Evolutionary conservation across 2,797 vertebrate genomes (phyloP).

Genomic region (Argentina silus): DNA sequence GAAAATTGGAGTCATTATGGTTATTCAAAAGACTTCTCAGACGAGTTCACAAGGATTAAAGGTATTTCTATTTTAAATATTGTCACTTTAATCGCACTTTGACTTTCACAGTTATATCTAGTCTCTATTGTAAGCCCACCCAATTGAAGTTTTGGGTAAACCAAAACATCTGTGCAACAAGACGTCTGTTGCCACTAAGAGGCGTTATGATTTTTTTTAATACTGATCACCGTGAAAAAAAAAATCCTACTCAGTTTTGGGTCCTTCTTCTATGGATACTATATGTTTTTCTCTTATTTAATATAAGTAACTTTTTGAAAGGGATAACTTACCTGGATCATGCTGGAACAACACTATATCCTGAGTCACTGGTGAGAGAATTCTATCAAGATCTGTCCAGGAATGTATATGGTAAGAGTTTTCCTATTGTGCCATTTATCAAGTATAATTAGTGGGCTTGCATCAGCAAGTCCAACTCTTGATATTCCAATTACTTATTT

Average conservation of each 20-base stretch:
- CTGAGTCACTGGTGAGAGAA: slow-evolving; percentile 83
- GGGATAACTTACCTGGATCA: slow-evolving; percentile 92
- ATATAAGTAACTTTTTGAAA: slow-evolving; percentile 56
- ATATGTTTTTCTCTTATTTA: too few species aligned
- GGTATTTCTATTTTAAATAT: slow-evolving; percentile 54
- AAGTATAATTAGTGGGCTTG: neutral
- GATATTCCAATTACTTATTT: too few species aligned
- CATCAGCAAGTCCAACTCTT: too few species aligned
- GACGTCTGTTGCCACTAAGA: too few species aligned
- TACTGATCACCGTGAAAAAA: too few species aligned
- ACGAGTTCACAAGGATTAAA: slow-evolving; percentile 73
- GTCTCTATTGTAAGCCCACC: too few species aligned
- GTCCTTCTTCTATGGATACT: too few species aligned
- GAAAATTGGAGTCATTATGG: slow-evolving; percentile 66
- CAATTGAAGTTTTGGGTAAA: too few species aligned
- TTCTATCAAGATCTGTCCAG: slow-evolving; percentile 86
- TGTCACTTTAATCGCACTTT: too few species aligned
- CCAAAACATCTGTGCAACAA: too few species aligned
- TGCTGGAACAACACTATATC: slow-evolving; percentile 86
- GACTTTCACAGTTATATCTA: neutral
- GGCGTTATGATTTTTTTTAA: too few species aligned
- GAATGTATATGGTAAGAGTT: slow-evolving; percentile 88
- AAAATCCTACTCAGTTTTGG: too few species aligned
- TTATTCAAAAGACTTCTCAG: slow-evolving; percentile 55
- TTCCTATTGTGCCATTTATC: neutral